Evolutionary conservation across 2,113 vertebrate genomes (phyloP), one percentile per base, ranked within the genome.

Genomic region (Phylloscopus trochilus): DNA sequence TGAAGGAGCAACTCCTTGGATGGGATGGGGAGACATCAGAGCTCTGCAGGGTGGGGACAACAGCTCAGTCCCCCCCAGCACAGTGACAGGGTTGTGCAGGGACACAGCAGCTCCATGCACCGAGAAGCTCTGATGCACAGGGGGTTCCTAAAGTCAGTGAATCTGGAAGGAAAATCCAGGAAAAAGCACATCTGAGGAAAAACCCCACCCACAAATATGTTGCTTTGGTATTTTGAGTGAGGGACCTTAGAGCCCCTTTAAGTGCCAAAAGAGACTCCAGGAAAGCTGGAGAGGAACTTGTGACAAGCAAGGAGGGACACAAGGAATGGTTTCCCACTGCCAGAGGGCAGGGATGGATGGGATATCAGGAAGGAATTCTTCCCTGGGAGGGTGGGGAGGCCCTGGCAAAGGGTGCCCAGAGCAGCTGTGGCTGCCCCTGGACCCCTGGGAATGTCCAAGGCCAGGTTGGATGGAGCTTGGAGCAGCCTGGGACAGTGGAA

Each of bases 41-140:
- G 59, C 44, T 77, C 59, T 33, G 3, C 2, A 1, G 31, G 58
- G 28, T 39, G 43, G 47, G 35, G 52, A 76, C n/a, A 87, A 6
- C 1, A 7, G 55, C 56, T 67, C 21, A 0, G 77, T 24, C 17
- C 13, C 37, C 33, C 33, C 22, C 23, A 15, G 47, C 28, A 44
- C 14, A 23, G 39, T 46, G 18, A 51, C 6, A 17, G 2, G 2
- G 41, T 7, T 16, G 30, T 11, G 2, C 15, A 8, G 56, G 60
- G 73, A 75, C 37, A 28, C 1, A 0, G n/a, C 4, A 63, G 68
- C 58, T 67, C 76, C 3, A 1, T 0, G 27, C 28, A 9, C 0
- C 2, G 6, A 12, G 55, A 49, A 53, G 22, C 69, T 56, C 43
- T 0, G 0, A 9, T 3, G 17, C 39, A 69, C 1, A 0, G 14